Percentiles rank a stretch among this genome's conserved stretches.
phyloP scores from a whole-genome alignment of 2,113 vertebrate species.

The Vicugna pacos region DNA sequence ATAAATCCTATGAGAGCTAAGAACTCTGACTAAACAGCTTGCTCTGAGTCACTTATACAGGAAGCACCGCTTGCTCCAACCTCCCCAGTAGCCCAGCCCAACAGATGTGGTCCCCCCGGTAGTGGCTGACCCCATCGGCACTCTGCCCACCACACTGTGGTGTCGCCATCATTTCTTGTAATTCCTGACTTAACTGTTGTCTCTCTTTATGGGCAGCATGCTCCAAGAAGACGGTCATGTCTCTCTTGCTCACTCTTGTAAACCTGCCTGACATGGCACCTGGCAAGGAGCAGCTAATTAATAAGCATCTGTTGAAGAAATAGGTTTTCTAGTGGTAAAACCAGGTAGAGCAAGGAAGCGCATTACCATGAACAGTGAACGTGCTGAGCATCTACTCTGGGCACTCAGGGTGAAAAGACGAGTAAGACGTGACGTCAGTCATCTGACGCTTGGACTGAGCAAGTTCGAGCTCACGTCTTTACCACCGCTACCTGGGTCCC shows the following conservation, averaged over 20 bases:
- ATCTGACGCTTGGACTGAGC: not conserved
- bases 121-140: not conserved
- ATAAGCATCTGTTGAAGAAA: constrained; percentile 18
- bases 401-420: not conserved
- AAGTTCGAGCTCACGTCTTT: not conserved
- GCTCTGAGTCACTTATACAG: not conserved
- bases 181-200: not conserved
- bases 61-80: not conserved
- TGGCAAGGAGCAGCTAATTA: not conserved
- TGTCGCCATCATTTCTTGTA: not conserved
- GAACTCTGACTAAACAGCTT: not conserved
- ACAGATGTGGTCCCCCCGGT: not conserved
- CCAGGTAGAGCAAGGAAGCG: not conserved
- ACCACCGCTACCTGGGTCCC: not conserved
- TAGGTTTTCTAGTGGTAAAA: not conserved
- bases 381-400: not conserved
- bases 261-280: not conserved
- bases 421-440: not conserved
- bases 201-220: not conserved
- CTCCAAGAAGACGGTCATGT: not conserved
- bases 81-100: not conserved
- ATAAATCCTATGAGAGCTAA: not conserved
- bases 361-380: not conserved
- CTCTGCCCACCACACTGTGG: not conserved
- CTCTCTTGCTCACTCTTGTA: not conserved